phyloP scores from a whole-genome alignment of 2,888 invertebrate species.

The Chaetoderma sp. region DNA sequence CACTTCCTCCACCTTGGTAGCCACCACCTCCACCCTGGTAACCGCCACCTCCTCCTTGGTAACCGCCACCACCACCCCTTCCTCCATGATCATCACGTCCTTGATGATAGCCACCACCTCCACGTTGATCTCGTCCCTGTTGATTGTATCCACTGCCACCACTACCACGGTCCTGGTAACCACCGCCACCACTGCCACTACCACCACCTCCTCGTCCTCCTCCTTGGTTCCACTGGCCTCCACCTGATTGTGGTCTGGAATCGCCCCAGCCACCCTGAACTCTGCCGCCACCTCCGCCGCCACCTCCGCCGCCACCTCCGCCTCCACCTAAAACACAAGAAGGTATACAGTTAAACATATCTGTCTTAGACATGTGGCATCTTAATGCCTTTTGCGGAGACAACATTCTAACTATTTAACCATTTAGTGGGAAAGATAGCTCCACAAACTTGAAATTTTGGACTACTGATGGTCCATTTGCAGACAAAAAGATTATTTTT shows the following conservation, averaged over 20 bases:
- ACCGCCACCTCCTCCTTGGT: constrained; percentile 63
- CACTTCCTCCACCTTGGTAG: constrained; percentile 44
- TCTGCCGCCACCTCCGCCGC: constrained; percentile 48
- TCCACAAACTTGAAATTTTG: too few species aligned
- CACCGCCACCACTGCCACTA: too few species aligned
- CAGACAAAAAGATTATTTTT: too few species aligned
- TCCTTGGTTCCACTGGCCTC: constrained; percentile 59
- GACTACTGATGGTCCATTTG: too few species aligned
- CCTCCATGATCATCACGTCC: constrained; percentile 70
- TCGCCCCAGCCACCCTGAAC: constrained; percentile 57
- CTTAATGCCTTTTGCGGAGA: too few species aligned
- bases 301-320: constrained; percentile 56
- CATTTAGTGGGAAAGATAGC: not conserved
- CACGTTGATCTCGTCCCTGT: constrained; percentile 46
- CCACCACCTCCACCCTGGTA: constrained; percentile 47
- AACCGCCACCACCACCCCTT: constrained; percentile 69
- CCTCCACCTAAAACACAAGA: constrained; percentile 62
- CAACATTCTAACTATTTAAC: too few species aligned
- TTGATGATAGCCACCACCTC: constrained; percentile 48
- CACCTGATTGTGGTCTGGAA: constrained; percentile 42
- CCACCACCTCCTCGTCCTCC: constrained; percentile 48
- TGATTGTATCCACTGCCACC: constrained; percentile 26
- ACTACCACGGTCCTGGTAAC: too few species aligned
- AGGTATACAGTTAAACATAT: constrained; percentile 22
- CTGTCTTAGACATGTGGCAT: not conserved